Evolutionary conservation across 2,113 vertebrate species (phyloP), one percentile per base, ranked within the genome.

Genomic region (Rostratula benghalensis): DNA sequence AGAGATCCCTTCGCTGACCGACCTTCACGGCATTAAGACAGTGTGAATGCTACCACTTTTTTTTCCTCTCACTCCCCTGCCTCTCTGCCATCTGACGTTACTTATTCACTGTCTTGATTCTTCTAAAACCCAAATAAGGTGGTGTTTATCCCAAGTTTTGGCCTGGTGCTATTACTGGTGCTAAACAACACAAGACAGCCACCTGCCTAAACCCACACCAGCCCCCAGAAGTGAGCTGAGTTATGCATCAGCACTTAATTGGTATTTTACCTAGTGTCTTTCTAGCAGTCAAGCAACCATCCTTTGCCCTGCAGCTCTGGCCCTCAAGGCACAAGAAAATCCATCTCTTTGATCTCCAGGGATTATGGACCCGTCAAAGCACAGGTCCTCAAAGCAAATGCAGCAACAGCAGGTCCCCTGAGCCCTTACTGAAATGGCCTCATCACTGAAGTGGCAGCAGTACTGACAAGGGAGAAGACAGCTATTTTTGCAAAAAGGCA

Each of bases 31-130:
- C 7, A 37, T 64, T 43, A 13, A 46, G 25, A 25, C 46, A 63
- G 21, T 0, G 0, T 46, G 57, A 76, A 81, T 1, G 2, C n/a
- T 30, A 39, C 13, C 16, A 1, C 21, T 25, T 59, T 39, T 53
- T 50, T 48, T 33, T n/a, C 31, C 13, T 31, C 33, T 37, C 57
- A 46, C 25, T 31, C 27, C n/a, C 20, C 8, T 35, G 15, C 59
- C 30, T 60, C 16, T 51, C 28, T 65, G 54, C 56, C 60, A 74
- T 45, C 59, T 37, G n/a, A 60, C 35, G 13, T 16, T 69, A 64
- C 25, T 59, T 68, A 65, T 25, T 6, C 3, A 41, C 15, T 11
- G 21, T 17, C 22, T 63, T 68, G 63, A 78, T 88, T 85, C 39
- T 85, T 74, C 85, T 75, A 78, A 82, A 93, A 82, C 15, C 59